A percentile compares a stretch with the other conserved stretches of the same genome.
phyloP scores from a whole-genome alignment of 2,113 vertebrate species.

The Boulengeromyrus knoepffleri region DNA sequence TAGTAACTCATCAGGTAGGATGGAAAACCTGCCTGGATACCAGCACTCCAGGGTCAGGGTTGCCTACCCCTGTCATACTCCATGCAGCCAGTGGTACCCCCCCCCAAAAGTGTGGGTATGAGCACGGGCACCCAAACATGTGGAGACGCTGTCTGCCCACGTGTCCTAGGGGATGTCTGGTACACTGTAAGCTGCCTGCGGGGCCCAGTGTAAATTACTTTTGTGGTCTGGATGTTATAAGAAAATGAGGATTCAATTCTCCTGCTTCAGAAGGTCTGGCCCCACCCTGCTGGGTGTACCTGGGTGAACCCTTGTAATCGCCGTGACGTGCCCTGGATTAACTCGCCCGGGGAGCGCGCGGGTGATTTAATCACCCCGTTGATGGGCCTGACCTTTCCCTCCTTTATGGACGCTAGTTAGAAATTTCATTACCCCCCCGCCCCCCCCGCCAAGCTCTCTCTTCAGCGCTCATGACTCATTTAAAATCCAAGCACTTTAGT shows the following conservation, averaged over 20 bases:
- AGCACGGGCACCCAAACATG: not conserved
- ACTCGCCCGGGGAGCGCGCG: not conserved
- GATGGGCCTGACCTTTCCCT: constrained; percentile 27
- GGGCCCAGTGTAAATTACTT: not conserved
- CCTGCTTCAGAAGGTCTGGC: not conserved
- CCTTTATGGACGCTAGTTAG: constrained; percentile 22
- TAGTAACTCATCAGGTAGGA: not conserved
- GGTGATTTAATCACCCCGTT: constrained; percentile 12
- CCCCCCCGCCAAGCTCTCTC: not conserved
- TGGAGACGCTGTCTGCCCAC: not conserved
- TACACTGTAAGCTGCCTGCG: not conserved
- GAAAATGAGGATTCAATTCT: not conserved
- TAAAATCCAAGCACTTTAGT: not conserved
- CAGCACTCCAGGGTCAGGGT: not conserved
- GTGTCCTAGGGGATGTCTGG: not conserved
- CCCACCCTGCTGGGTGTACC: not conserved
- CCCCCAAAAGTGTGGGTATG: not conserved
- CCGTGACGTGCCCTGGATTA: not conserved
- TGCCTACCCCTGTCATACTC: not conserved
- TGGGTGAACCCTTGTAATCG: not conserved
- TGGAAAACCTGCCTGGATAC: not conserved
- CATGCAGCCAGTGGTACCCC: not conserved
- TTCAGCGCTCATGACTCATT: not conserved
- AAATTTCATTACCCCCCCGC: constrained; percentile 19
- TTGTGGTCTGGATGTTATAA: not conserved